Percentiles rank a stretch among this genome's conserved stretches.
Conservation (phyloP, 2,888 invertebrate species). For the Erebia ligea region DNA sequence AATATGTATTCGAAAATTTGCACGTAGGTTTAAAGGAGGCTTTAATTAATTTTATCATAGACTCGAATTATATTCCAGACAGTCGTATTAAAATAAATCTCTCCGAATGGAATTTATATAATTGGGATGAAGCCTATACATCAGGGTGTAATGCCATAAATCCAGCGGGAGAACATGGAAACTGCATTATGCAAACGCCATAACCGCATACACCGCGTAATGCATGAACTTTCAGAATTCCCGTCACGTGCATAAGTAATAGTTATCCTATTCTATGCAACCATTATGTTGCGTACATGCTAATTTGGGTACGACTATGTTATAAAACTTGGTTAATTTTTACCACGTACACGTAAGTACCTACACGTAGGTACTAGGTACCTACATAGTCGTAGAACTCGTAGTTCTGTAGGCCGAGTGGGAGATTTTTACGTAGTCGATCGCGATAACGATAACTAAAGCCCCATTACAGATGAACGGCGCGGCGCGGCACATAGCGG, state of each 20-base stretch:
- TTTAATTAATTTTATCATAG: neutral
- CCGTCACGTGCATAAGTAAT: slow-evolving; percentile 37
- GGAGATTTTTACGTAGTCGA: too few relatives aligned
- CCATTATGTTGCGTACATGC: neutral
- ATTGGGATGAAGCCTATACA: slow-evolving; percentile 29
- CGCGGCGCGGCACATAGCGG: too few relatives aligned
- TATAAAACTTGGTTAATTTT: neutral
- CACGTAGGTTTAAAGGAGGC: neutral
- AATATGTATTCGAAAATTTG: too few relatives aligned
- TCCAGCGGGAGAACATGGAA: slow-evolving; percentile 48
- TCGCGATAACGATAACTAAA: too few relatives aligned
- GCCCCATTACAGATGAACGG: too few relatives aligned
- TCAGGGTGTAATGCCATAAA: slow-evolving; percentile 34
- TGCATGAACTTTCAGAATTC: slow-evolving; percentile 33
- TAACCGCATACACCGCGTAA: slow-evolving; percentile 35
- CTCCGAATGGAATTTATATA: slow-evolving; percentile 12
- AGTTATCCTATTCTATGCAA: slow-evolving; percentile 24
- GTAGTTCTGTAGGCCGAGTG: too few relatives aligned
- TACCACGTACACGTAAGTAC: too few relatives aligned
- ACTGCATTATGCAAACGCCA: slow-evolving; percentile 56
- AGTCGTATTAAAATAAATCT: slow-evolving; percentile 18
- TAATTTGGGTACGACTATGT: neutral
- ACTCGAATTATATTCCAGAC: neutral
- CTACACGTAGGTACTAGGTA: too few relatives aligned
- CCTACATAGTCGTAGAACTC: neutral